phyloP scores from a whole-genome alignment of 2,113 vertebrate genomes.

The Herpetotheres cachinnans region DNA sequence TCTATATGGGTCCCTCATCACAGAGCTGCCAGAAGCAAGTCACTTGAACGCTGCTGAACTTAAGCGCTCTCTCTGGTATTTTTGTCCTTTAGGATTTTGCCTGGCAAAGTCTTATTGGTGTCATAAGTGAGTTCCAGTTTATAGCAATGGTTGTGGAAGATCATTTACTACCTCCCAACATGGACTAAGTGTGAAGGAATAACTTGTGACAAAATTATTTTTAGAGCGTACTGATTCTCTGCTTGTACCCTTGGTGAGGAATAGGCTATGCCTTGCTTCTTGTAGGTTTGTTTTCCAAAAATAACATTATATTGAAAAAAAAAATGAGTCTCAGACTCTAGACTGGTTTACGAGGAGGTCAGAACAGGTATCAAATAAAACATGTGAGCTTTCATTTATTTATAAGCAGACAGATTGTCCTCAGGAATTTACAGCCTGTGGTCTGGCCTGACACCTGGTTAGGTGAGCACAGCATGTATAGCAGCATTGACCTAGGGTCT shows the following conservation, averaged over 20 bases:
- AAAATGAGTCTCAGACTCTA: not conserved
- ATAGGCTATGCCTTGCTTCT: not conserved
- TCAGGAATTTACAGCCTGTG: slow-evolving; percentile 8
- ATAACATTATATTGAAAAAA: not conserved
- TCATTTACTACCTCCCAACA: not conserved
- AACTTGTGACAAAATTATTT: slow-evolving; percentile 20
- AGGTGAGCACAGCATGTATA: not conserved
- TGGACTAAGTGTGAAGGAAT: not conserved
- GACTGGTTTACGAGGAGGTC: not conserved
- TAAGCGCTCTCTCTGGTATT: not conserved
- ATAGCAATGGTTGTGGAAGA: not conserved
- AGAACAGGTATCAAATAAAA: not conserved
- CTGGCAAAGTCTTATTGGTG: not conserved
- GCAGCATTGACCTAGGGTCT: not conserved
- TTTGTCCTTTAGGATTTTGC: not conserved
- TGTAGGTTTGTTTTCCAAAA: not conserved
- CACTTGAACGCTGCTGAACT: not conserved
- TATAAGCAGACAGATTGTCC: not conserved
- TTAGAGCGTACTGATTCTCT: not conserved
- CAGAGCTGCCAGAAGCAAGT: not conserved
- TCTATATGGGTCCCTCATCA: not conserved
- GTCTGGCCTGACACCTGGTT: slow-evolving; percentile 3
- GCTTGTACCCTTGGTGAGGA: not conserved
- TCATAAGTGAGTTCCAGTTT: not conserved
- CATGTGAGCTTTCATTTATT: not conserved